Evolutionary conservation across 2,797 vertebrate genomes (phyloP).

Genomic region (Scarus forsteni): DNA sequence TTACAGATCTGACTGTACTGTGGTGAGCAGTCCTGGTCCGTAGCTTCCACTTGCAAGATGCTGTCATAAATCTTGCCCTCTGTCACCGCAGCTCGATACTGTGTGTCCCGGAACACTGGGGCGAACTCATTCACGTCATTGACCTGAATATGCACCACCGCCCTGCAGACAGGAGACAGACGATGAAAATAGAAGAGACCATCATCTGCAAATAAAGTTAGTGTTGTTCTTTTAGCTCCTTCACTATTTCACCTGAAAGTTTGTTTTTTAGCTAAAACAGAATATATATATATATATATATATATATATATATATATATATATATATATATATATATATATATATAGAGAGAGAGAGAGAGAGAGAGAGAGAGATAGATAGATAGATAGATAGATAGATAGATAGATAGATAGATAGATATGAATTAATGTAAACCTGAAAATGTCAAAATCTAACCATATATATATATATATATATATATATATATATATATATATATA

Average conservation of each 20-base stretch:
- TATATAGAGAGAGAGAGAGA: too few relatives aligned
- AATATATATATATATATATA: too few relatives aligned
- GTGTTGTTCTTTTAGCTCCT: neutral
- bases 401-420: too few relatives aligned
- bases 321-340: too few relatives aligned
- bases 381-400: too few relatives aligned
- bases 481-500: too few relatives aligned
- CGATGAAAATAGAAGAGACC: conserved; percentile 1
- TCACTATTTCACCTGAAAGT: neutral
- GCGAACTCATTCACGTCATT: conserved; percentile 97
- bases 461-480: too few relatives aligned
- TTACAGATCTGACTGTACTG: conserved; percentile 98
- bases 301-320: too few relatives aligned
- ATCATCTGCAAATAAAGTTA: conserved; percentile 19
- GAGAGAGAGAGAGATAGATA: too few relatives aligned
- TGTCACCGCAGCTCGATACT: conserved; percentile 89
- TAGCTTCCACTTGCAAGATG: conserved; percentile 95
- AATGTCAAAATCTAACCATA: too few relatives aligned
- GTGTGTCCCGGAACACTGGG: conserved; percentile 90
- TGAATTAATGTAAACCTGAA: too few relatives aligned
- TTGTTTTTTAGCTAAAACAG: too few relatives aligned
- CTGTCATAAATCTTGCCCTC: conserved; percentile 97
- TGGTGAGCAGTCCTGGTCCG: conserved; percentile 94
- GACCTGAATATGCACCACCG: conserved; percentile 97
- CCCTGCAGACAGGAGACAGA: conserved; percentile 80